Percentiles rank a stretch among this genome's conserved stretches.
Conservation (phyloP, 2,113 vertebrate genomes). For the Phoenicopterus ruber region DNA sequence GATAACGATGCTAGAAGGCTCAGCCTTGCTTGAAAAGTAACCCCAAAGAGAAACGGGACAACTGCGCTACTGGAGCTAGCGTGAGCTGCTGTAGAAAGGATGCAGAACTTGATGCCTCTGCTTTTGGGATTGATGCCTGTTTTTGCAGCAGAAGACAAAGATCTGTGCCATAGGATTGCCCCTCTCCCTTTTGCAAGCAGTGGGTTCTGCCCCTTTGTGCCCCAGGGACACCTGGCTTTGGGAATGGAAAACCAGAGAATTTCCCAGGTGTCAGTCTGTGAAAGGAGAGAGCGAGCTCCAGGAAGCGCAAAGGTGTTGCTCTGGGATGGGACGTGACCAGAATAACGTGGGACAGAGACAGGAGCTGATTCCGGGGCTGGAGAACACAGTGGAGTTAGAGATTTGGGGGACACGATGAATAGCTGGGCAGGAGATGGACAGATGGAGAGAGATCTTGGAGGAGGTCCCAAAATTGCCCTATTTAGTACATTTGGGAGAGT, state of each 20-base stretch:
- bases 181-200: neutral
- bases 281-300: neutral
- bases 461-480: conserved; percentile 28
- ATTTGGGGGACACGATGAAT: neutral
- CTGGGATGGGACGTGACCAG: neutral
- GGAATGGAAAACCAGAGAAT: neutral
- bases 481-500: conserved; percentile 35
- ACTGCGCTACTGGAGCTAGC: neutral
- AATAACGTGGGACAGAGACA: neutral
- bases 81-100: neutral
- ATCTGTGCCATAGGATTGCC: neutral
- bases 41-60: neutral
- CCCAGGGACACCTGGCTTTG: neutral
- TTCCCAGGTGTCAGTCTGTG: neutral
- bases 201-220: neutral
- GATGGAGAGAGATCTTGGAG: conserved; percentile 52
- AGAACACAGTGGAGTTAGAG: neutral
- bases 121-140: neutral
- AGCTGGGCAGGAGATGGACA: conserved; percentile 25
- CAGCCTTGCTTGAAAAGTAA: neutral
- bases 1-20: neutral
- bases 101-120: neutral
- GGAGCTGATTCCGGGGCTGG: neutral
- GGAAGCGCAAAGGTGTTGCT: neutral
- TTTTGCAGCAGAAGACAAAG: neutral